Conservation (phyloP, 2,797 vertebrate genomes). For the Pempheris klunzingeri region DNA sequence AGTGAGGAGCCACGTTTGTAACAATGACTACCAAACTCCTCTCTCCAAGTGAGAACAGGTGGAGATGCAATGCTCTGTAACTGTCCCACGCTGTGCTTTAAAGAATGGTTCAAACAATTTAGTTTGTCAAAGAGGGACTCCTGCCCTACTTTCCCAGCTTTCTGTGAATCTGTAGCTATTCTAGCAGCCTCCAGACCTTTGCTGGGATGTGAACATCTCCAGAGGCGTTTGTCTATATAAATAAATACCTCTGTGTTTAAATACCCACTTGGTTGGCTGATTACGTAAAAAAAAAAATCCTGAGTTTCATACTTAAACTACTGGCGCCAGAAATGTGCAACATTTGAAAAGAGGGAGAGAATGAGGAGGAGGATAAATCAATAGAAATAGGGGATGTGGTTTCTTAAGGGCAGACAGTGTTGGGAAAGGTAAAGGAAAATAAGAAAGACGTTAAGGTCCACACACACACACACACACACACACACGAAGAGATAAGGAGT, state of each 20-base stretch:
- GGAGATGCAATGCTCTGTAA: conserved; percentile 65
- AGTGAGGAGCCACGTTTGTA: conserved; percentile 40
- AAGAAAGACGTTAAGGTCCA: conserved; percentile 61
- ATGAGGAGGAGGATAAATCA: conserved; percentile 27
- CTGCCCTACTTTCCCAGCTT: conserved; percentile 74
- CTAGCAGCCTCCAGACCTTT: conserved; percentile 59
- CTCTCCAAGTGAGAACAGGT: conserved; percentile 71
- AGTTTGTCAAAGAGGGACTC: conserved; percentile 75
- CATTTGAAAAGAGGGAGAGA: conserved; percentile 3
- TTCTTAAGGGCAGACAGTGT: conserved; percentile 72
- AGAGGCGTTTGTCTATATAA: conserved; percentile 69
- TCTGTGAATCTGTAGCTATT: conserved; percentile 67
- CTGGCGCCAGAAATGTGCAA: conserved; percentile 17
- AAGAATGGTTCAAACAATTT: conserved; percentile 78
- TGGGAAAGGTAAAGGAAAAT: conserved; percentile 76
- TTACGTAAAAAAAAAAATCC: conserved; percentile 38
- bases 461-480: conserved; percentile 30
- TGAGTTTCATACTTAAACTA: conserved; percentile 10
- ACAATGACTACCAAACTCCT: conserved; percentile 56
- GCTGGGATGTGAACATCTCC: conserved; percentile 60
- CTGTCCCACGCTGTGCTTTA: conserved; percentile 78
- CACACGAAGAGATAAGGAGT: conserved; percentile 53
- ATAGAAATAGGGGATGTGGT: conserved; percentile 64
- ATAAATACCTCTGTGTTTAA: conserved; percentile 69
- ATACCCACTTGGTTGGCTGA: conserved; percentile 52